A percentile compares a stretch with the other conserved stretches of the same genome.
phyloP scores from a whole-genome alignment of 1,140 invertebrate species.

The Asobara japonica region DNA sequence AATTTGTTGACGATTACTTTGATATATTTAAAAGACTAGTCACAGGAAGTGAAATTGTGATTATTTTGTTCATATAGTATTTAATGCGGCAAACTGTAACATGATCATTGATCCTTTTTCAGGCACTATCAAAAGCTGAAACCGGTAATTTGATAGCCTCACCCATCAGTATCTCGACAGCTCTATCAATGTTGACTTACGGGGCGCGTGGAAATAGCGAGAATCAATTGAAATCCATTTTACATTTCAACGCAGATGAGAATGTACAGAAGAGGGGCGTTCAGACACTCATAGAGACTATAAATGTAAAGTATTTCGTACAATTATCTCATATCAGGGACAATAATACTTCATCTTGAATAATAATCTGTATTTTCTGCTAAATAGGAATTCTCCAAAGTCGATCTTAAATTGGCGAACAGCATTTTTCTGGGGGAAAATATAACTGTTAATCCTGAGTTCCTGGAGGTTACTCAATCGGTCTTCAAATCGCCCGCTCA shows the following conservation, averaged over 20 bases:
- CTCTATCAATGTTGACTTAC: constrained; percentile 52
- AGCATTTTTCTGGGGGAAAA: constrained; percentile 46
- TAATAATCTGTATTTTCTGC: neutral
- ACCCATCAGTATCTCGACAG: constrained; percentile 49
- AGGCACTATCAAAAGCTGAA: constrained; percentile 38
- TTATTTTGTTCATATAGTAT: too few species aligned
- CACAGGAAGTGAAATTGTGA: too few species aligned
- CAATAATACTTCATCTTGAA: neutral
- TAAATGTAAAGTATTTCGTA: constrained; percentile 47
- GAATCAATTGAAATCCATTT: constrained; percentile 41
- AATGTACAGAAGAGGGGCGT: constrained; percentile 38
- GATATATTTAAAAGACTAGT: too few species aligned
- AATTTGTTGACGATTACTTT: too few species aligned
- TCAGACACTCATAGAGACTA: constrained; percentile 40
- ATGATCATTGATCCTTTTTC: constrained; percentile 10
- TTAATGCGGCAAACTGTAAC: too few species aligned
- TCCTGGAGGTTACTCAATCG: constrained; percentile 34
- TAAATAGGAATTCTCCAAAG: constrained; percentile 12
- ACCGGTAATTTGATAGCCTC: constrained; percentile 50
- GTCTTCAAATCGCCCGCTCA: constrained; percentile 47
- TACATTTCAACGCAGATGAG: constrained; percentile 46
- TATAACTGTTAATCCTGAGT: constrained; percentile 43
- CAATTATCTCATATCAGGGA: neutral
- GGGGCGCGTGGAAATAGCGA: constrained; percentile 53
- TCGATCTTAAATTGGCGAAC: constrained; percentile 22